Base-by-base conservation (phyloP, 2,797 vertebrate genomes). In the Gymnothorax reevesii region DNA sequence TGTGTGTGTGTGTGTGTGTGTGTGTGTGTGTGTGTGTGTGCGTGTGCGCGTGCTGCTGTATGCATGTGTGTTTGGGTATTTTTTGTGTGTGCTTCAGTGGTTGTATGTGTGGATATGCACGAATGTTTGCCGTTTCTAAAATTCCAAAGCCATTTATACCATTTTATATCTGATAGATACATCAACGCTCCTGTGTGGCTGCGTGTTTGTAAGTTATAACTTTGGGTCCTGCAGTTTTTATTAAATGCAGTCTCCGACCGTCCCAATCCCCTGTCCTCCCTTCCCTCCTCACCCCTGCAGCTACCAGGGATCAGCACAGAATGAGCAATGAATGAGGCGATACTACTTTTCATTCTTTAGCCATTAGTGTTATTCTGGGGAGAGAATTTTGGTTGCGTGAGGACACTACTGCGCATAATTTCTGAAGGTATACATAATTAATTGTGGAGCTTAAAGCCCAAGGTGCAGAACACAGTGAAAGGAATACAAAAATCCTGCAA, bases 141-240 rank as follows among this genome's bases (percentile, higher is more conserved):
- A 17, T 17, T 71, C 49, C 49, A 17, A 73, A n/a, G 71, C n/a
- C 66, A 85, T 85, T 73, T 75, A 73, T 75, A 73, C 57, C 55
- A 73, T 73, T 73, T 85, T 54, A 85, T 22, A 73, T 73, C 64
- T 57, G 57, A 85, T 55, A 85, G 22, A 85, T 52, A 84, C 33
- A 69, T 84, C 83, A 84, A 7, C 6, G 27, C 66, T 84, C 17
- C 60, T 71, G 33, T n/a, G 57, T 49, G 71, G 12, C 64, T 71
- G 49, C 13, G 22, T 71, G 64, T 25, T 55, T n/a, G 33, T 59
- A 64, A 33, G 59, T 84, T 69, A 84, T 54, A 20, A 20, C 15
- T 64, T 64, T 64, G 25, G 54, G 60, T 69, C 62, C 84, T 57
- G 27, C 49, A 62, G 52, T 85, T 13, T 73, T 73, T 42, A 42